These are phyloP conservation scores for Philotrypesis tridentata DNA, from an alignment of 1,140 invertebrate genomes.

Conservation along the genomic window DNA sequence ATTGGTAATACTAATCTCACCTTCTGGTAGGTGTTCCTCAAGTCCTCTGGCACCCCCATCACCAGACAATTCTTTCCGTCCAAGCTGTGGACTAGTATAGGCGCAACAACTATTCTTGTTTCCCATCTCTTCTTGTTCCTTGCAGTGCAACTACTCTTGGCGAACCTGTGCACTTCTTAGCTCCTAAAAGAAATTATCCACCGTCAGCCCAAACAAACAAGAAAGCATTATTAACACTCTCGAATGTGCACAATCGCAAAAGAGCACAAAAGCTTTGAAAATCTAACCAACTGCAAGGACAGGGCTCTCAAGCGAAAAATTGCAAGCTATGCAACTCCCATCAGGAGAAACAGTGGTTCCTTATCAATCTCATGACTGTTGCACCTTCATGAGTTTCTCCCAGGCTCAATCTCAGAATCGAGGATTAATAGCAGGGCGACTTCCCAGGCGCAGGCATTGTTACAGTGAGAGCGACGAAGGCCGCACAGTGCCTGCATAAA, in stretches of 20 bases:
- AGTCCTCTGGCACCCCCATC: conserved; percentile 73
- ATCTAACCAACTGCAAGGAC: neutral
- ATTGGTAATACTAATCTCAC: conserved; percentile 88
- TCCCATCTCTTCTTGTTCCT: conserved; percentile 75
- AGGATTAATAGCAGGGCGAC: neutral
- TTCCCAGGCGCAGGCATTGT: neutral
- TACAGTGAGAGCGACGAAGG: neutral
- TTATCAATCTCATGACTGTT: neutral
- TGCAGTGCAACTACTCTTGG: neutral
- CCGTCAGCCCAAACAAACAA: neutral
- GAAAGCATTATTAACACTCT: neutral
- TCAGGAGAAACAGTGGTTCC: neutral
- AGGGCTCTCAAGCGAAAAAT: neutral
- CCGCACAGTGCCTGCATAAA: neutral
- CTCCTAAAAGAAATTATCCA: neutral
- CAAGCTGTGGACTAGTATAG: conserved; percentile 80
- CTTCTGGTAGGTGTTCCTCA: conserved; percentile 82
- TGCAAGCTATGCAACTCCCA: neutral
- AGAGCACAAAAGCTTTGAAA: neutral
- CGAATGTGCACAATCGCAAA: neutral
- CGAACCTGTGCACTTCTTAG: conserved; percentile 19
- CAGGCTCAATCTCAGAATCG: neutral
- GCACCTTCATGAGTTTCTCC: neutral
- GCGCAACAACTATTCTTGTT: conserved; percentile 86
- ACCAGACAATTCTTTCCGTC: conserved; percentile 69